phyloP scores from a whole-genome alignment of 1,140 invertebrate species.

The Andricus grossulariae region DNA sequence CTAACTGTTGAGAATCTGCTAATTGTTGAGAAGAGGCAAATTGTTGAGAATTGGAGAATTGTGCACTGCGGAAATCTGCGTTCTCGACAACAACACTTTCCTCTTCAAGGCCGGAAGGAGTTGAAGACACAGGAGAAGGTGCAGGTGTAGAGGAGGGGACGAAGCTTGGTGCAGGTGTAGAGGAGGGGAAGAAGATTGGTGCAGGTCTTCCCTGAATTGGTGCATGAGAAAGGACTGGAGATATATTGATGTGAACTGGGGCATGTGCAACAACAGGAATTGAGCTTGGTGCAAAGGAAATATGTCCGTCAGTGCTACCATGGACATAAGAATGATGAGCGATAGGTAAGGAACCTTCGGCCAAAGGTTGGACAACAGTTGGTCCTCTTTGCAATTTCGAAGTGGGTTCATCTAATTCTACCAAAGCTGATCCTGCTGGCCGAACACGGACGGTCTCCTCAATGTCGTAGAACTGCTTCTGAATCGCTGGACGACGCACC shows the following conservation, averaged over 20 bases:
- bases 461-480: constrained; percentile 82
- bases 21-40: constrained; percentile 34
- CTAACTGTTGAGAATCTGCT: constrained; percentile 31
- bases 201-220: constrained; percentile 45
- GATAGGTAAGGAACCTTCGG: constrained; percentile 50
- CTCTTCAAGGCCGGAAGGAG: constrained; percentile 50
- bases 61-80: constrained; percentile 60
- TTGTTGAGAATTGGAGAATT: constrained; percentile 50
- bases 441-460: constrained; percentile 80
- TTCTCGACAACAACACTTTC: constrained; percentile 70
- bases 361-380: constrained; percentile 67
- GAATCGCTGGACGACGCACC: constrained; percentile 80
- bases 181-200: constrained; percentile 50
- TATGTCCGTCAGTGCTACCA: constrained; percentile 36
- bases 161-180: constrained; percentile 47
- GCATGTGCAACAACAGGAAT: constrained; percentile 51
- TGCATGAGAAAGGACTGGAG: constrained; percentile 37
- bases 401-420: constrained; percentile 79
- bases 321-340: constrained; percentile 44
- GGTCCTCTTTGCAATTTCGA: constrained; percentile 78
- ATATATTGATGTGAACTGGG: constrained; percentile 49
- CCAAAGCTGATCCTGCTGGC: constrained; percentile 79
- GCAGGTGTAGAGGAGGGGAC: constrained; percentile 50
- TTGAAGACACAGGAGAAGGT: constrained; percentile 26
- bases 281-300: constrained; percentile 32